Evolutionary conservation across 1,140 invertebrate genomes (phyloP).

Genomic region (Bombus ignitus): DNA sequence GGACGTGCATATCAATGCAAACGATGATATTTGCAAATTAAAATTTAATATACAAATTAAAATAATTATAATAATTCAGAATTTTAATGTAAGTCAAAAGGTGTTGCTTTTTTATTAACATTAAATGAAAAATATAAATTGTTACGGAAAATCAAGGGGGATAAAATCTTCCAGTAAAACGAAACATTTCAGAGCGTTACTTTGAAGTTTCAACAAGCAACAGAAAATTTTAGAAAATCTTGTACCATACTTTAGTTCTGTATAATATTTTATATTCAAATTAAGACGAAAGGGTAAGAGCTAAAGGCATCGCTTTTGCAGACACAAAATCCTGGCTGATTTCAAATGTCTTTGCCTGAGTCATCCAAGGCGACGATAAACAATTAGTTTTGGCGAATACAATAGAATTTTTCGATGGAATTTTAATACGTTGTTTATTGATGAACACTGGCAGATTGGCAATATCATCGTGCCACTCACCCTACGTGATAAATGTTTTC

Average conservation of each 20-base stretch:
- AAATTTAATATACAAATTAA: neutral
- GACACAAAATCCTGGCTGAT: neutral
- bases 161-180: too few relatives aligned
- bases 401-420: constrained; percentile 10
- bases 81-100: neutral
- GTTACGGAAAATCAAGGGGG: neutral
- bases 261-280: too few relatives aligned
- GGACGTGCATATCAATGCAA: neutral
- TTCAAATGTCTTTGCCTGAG: too few relatives aligned
- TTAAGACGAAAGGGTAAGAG: neutral
- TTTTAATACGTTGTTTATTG: constrained; percentile 34
- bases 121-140: neutral
- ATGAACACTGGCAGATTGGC: constrained; percentile 15
- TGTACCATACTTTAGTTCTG: too few relatives aligned
- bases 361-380: neutral
- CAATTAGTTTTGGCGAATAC: constrained; percentile 9
- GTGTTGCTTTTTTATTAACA: neutral
- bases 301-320: too few relatives aligned
- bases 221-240: too few relatives aligned
- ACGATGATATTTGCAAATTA: neutral
- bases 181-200: too few relatives aligned
- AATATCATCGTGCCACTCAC: constrained; percentile 20
- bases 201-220: too few relatives aligned
- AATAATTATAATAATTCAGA: neutral
- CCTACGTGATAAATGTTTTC: constrained; percentile 31